phyloP scores from a whole-genome alignment of 2,797 vertebrate genomes.

The Intellagama lesueurii region DNA sequence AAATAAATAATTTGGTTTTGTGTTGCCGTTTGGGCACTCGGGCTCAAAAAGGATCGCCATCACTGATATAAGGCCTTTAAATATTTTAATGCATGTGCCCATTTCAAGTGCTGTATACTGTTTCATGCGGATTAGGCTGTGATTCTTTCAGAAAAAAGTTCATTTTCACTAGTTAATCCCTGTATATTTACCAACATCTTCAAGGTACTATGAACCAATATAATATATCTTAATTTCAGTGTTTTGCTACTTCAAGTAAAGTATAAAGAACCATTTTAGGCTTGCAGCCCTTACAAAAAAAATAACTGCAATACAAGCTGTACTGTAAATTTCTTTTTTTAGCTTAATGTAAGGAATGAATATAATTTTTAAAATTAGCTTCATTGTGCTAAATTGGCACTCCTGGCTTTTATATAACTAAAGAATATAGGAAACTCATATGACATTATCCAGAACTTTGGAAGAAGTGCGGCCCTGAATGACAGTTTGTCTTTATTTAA shows the following conservation, averaged over 20 bases:
- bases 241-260: constrained; percentile 24
- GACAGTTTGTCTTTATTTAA: constrained; percentile 32
- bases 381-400: constrained; percentile 37
- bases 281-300: constrained; percentile 43
- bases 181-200: constrained; percentile 31
- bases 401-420: constrained; percentile 39
- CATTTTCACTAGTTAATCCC: neutral
- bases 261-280: constrained; percentile 3
- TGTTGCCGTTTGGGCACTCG: no score
- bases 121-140: neutral
- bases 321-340: constrained; percentile 6
- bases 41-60: no score
- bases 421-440: constrained; percentile 11
- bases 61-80: neutral
- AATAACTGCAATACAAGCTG: constrained; percentile 27
- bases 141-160: constrained; percentile 6
- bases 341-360: constrained; percentile 39
- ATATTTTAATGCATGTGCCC: neutral
- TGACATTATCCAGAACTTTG: constrained; percentile 30
- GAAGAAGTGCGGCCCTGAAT: constrained; percentile 28
- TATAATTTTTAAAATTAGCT: neutral
- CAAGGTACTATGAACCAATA: constrained; percentile 17
- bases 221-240: constrained; percentile 15
- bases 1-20: no score
- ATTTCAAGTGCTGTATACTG: neutral